Evolutionary conservation across 2,113 vertebrate genomes (phyloP).

Genomic region (Psilopsiagon aurifrons): DNA sequence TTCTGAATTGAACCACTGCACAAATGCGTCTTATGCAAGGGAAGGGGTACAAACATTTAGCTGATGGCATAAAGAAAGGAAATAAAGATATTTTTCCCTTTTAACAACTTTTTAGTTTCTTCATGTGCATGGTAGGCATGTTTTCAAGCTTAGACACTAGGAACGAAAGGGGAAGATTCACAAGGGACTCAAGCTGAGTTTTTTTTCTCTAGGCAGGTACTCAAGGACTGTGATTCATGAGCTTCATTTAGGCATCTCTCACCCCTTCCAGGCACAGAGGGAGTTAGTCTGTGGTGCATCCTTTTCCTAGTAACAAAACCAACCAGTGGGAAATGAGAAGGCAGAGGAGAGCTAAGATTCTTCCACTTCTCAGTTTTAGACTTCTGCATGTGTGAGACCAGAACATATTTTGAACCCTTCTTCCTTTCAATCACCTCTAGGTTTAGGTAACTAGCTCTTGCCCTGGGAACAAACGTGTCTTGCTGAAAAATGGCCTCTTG

Average conservation of each 20-base stretch:
- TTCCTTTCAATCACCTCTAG: not conserved
- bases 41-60: not conserved
- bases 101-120: not conserved
- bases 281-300: not conserved
- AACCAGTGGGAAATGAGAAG: not conserved
- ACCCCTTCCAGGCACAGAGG: not conserved
- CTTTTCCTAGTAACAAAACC: constrained; percentile 13
- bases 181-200: not conserved
- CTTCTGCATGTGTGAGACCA: not conserved
- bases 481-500: not conserved
- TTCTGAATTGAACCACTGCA: not conserved
- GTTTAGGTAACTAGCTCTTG: not conserved
- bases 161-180: not conserved
- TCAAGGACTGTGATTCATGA: not conserved
- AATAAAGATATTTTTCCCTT: not conserved
- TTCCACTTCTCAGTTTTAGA: not conserved
- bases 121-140: not conserved
- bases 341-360: not conserved
- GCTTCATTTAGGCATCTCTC: not conserved
- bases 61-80: not conserved
- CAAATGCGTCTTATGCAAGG: not conserved
- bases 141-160: not conserved
- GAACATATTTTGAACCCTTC: not conserved
- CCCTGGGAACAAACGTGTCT: not conserved
- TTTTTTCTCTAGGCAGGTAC: not conserved